Evolutionary conservation across 2,797 vertebrate species (phyloP).

Genomic region (Danio choprae): DNA sequence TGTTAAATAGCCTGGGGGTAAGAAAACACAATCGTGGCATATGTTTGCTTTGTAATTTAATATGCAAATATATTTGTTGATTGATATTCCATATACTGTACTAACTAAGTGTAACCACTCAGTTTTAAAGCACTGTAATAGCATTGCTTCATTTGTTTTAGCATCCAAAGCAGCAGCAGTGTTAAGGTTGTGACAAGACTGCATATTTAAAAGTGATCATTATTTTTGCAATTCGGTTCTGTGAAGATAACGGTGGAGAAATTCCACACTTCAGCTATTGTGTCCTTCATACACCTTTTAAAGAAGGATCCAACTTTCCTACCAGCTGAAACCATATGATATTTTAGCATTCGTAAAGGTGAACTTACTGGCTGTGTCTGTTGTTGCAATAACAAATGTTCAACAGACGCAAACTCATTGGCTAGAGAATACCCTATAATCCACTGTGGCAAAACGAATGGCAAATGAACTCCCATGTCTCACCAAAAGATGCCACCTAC

Average conservation of each 20-base stretch:
- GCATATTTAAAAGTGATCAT: constrained; percentile 1
- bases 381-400: too few species aligned
- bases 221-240: not conserved
- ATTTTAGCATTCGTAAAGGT: not conserved
- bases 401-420: too few species aligned
- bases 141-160: not conserved
- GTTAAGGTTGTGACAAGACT: not conserved
- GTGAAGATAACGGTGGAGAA: constrained; percentile 13
- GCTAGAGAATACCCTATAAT: too few species aligned
- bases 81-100: not conserved
- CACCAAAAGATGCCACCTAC: too few species aligned
- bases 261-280: constrained; percentile 5
- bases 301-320: not conserved
- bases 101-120: not conserved
- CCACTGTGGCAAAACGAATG: too few species aligned
- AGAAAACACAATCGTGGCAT: too few species aligned
- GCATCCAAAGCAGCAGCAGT: not conserved
- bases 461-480: too few species aligned
- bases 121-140: not conserved
- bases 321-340: not conserved
- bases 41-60: not conserved
- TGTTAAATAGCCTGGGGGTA: too few species aligned
- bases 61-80: not conserved
- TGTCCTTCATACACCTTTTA: not conserved
- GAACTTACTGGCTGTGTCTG: too few species aligned